phyloP scores from a whole-genome alignment of 1,140 invertebrate genomes.

The Brachionus sp. region DNA sequence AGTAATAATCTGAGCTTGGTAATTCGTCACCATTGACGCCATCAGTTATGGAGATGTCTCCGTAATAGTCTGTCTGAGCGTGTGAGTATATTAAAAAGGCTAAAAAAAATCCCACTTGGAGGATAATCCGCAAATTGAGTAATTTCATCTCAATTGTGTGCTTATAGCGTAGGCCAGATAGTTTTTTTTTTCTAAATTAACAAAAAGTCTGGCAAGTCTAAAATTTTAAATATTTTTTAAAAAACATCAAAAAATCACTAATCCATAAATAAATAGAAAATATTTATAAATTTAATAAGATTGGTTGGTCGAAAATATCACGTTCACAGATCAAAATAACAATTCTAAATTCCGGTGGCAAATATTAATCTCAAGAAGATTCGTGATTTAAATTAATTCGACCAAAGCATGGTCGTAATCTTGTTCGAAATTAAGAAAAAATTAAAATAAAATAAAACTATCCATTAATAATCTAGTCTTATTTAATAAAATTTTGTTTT shows the following conservation, averaged over 20 bases:
- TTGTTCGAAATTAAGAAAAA: not conserved
- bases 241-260: not conserved
- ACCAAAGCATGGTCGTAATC: not conserved
- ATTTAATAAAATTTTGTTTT: not conserved
- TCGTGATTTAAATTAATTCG: not conserved
- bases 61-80: not conserved
- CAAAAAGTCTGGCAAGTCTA: slow-evolving; percentile 3
- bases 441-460: not conserved
- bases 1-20: not conserved
- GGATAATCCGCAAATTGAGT: slow-evolving; percentile 14
- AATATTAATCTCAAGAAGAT: slow-evolving; percentile 11
- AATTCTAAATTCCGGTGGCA: slow-evolving; percentile 1
- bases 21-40: not conserved
- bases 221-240: not conserved
- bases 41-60: not conserved
- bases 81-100: not conserved
- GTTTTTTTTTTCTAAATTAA: not conserved
- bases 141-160: slow-evolving; percentile 14
- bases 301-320: not conserved
- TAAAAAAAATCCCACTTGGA: not conserved
- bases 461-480: not conserved
- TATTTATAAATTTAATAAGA: not conserved
- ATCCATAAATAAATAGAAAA: slow-evolving; percentile 21
- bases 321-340: not conserved
- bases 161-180: not conserved